These are phyloP conservation scores for Rhynchonycteris naso DNA, from an alignment of 2,797 vertebrate species.

Conservation along the genomic window DNA sequence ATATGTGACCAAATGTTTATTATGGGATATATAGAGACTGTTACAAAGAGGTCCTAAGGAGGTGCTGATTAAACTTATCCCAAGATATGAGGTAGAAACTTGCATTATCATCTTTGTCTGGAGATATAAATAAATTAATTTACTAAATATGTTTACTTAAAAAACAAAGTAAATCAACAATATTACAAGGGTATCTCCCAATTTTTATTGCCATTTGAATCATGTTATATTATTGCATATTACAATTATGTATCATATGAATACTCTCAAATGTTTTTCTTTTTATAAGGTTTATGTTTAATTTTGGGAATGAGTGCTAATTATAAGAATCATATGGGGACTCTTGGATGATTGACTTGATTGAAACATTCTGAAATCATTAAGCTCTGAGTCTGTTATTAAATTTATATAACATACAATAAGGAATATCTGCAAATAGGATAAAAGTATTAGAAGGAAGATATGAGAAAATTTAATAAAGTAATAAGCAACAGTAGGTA, in stretches of 20 bases:
- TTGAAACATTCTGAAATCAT: neutral
- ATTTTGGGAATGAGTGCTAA: neutral
- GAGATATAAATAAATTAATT: neutral
- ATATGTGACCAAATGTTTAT: neutral
- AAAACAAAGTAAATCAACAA: neutral
- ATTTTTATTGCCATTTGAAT: neutral
- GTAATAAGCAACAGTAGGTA: neutral
- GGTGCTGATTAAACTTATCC: neutral
- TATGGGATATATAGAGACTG: neutral
- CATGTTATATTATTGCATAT: neutral
- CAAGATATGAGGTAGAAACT: neutral
- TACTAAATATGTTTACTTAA: neutral
- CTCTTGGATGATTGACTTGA: neutral
- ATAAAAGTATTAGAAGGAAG: neutral
- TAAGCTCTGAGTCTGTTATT: neutral
- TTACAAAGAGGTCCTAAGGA: neutral
- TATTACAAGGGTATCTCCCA: neutral
- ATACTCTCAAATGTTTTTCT: neutral
- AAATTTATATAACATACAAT: neutral
- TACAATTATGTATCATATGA: neutral
- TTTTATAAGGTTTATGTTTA: neutral
- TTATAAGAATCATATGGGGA: neutral
- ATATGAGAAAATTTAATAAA: neutral
- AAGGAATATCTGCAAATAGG: neutral
- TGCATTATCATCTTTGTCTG: neutral